phyloP scores from a whole-genome alignment of 2,797 vertebrate genomes.

The Urosaurus nigricauda region DNA sequence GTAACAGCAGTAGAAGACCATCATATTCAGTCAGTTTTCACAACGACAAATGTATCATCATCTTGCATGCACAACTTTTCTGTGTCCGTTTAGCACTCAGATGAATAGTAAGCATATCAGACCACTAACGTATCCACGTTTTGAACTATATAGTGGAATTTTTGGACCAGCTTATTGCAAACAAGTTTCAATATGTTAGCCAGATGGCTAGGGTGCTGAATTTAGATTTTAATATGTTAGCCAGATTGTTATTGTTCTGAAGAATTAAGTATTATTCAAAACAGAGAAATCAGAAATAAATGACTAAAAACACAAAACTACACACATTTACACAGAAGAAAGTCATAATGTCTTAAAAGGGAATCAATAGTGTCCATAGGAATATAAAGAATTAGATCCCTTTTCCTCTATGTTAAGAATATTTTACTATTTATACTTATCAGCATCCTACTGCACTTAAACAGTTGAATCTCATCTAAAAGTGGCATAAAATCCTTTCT shows the following conservation, averaged over 20 bases:
- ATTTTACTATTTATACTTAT: background rate
- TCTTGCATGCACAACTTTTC: conserved; percentile 74
- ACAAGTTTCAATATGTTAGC: conserved; percentile 28
- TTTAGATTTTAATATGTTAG: conserved; percentile 26
- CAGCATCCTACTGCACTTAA: conserved; percentile 19
- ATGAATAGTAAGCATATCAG: conserved; percentile 57
- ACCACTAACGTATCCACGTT: conserved; percentile 49
- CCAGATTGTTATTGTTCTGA: background rate
- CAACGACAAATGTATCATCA: conserved; percentile 70
- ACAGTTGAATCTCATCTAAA: conserved; percentile 21
- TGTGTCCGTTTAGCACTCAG: conserved; percentile 56
- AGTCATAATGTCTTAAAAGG: background rate
- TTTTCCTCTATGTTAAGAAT: background rate
- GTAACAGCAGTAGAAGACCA: conserved; percentile 80
- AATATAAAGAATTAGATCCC: background rate
- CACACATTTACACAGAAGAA: background rate
- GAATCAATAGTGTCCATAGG: background rate
- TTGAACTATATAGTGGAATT: conserved; percentile 44
- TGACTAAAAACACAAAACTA: background rate
- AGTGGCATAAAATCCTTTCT: conserved; percentile 26
- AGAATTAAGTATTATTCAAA: conserved; percentile 3
- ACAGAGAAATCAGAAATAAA: background rate
- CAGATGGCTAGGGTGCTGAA: background rate
- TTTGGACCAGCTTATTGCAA: conserved; percentile 41
- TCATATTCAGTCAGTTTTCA: conserved; percentile 74